Conservation (phyloP, 2,113 vertebrate species). For the Romanogobio albipinnatus region DNA sequence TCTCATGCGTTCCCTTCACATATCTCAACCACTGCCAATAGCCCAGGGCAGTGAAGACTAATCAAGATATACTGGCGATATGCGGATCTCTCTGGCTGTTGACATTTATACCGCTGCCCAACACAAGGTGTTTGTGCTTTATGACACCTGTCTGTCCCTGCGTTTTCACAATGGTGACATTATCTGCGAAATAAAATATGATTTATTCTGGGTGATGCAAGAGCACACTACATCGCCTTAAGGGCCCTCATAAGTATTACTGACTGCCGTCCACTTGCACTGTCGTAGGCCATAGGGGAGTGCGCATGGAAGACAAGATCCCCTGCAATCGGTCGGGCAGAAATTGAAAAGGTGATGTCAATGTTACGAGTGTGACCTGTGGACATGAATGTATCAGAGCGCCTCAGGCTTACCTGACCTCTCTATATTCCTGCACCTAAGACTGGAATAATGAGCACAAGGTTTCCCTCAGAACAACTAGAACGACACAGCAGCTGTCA, state of each 20-base stretch:
- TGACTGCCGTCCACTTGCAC: conserved; percentile 7
- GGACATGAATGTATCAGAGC: background rate
- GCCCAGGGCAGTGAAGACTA: conserved; percentile 26
- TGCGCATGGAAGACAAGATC: background rate
- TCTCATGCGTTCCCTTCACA: conserved; percentile 9
- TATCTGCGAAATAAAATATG: conserved; percentile 47
- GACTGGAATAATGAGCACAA: conserved; percentile 30
- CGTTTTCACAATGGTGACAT: conserved; percentile 24
- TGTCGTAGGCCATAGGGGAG: background rate
- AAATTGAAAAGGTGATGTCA: conserved; percentile 24
- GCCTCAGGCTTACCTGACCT: conserved; percentile 39
- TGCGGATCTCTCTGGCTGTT: conserved; percentile 28
- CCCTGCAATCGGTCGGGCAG: background rate
- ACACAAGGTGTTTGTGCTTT: conserved; percentile 39
- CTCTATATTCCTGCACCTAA: conserved; percentile 6
- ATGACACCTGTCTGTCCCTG: conserved; percentile 37
- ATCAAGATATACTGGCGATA: conserved; percentile 53
- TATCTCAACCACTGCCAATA: conserved; percentile 30
- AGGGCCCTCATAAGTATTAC: conserved; percentile 39
- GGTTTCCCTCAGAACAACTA: background rate
- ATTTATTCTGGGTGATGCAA: conserved; percentile 39
- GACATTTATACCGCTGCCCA: conserved; percentile 49
- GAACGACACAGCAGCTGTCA: conserved; percentile 21
- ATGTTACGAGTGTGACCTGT: background rate
- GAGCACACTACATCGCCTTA: conserved; percentile 27